Evolutionary conservation across 2,888 invertebrate genomes (phyloP).

Genomic region (Caenorhabditis wallacei): DNA sequence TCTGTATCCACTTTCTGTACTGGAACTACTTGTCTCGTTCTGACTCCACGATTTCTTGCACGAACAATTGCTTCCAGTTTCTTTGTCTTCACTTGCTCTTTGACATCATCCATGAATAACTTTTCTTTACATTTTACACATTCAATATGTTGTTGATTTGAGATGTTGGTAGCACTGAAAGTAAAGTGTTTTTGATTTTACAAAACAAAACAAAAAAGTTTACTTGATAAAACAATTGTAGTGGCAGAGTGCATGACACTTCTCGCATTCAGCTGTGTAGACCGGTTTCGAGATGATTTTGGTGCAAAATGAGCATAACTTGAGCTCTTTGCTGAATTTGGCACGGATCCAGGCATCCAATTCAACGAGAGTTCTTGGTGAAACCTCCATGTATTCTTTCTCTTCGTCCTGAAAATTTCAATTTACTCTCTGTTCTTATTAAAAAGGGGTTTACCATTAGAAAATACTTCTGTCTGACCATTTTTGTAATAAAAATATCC

Average conservation of each 20-base stretch:
- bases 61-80: background rate
- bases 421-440: background rate
- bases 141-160: slow-evolving; percentile 18
- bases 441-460: slow-evolving; percentile 4
- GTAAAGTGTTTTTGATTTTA: too few species aligned
- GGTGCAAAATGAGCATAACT: slow-evolving; percentile 40
- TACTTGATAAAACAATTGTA: slow-evolving; percentile 63
- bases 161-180: slow-evolving; percentile 43
- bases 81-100: background rate
- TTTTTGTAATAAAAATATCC: slow-evolving; percentile 34
- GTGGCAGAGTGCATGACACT: slow-evolving; percentile 45
- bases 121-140: slow-evolving; percentile 21
- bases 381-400: slow-evolving; percentile 18
- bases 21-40: background rate
- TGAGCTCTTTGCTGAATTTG: slow-evolving; percentile 14
- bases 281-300: slow-evolving; percentile 41
- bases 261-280: slow-evolving; percentile 43
- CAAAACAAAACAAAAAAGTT: too few species aligned
- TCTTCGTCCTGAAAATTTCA: background rate
- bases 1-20: background rate
- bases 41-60: background rate
- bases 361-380: slow-evolving; percentile 52
- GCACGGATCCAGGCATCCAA: slow-evolving; percentile 53
- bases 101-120: background rate
- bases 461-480: slow-evolving; percentile 42